Evolutionary conservation across 2,797 vertebrate genomes (phyloP), one percentile per base, ranked within the genome.

Genomic region (Enoplosus armatus): DNA sequence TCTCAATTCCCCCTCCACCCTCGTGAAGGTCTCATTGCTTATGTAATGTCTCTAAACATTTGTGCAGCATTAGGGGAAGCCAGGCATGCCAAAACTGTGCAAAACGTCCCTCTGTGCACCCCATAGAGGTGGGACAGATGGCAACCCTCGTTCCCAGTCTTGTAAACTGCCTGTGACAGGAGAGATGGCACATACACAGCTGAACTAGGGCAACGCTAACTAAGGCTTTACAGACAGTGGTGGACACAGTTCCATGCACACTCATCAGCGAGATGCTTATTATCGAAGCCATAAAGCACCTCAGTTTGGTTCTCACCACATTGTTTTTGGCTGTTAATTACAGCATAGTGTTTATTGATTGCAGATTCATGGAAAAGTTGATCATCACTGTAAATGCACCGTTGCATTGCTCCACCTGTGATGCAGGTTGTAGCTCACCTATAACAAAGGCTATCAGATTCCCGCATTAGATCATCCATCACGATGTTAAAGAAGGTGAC

Each of bases 91-190:
- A 92, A 89, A 94, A 89, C 89, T 79, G 90, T 91, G 90, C 92
- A 92, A 93, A 94, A 91, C 84, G 87, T 93, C 90, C 91, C 90
- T 89, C 90, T 86, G 93, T 89, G 88, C 83, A 35, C 88, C 93
- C 90, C 90, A 63, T 91, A 81, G 92, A 92, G 93, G 86, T 85
- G 79, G 92, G 93, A 93, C 95, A 96, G 95, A 96, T 96, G 95
- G 95, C 92, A 75, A 72, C 82, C 88, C 90, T 92, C 84, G 60
- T 94, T 94, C 86, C 83, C 92, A 58, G 86, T 75, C 91, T 90
- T 93, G 90, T 93, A 94, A 93, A 94, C 85, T 73, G 90, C 84
- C 89, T 90, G 80, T 93, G 90, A 91, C 92, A 85, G 91, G 82
- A 89, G 90, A 82, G 79, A 92, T 78, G 84, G 89, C 80, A 64